Evolutionary conservation across 2,797 vertebrate species (phyloP), one percentile per base, ranked within the genome.

Genomic region (Eleutherodactylus coqui): DNA sequence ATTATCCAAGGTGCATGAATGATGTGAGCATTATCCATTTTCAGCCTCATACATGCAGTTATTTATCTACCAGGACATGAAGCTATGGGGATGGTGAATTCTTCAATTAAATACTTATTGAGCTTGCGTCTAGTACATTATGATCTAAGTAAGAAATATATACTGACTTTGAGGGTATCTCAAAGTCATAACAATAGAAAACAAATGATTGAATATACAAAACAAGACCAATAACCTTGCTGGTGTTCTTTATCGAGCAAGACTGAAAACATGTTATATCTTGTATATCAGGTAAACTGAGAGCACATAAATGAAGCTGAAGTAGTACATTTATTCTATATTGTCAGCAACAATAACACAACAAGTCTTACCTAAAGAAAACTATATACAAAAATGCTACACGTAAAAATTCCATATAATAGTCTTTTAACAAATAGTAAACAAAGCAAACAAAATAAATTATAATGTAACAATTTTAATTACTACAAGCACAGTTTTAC

Each of bases 51-150:
- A 78, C 67, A 53, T 62, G 21, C 17, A 32, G 21, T 27, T 64
- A 43, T 75, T 75, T 75, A 78, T 78, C 29, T 73, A 55, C 14
- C 21, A 58, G 49, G 32, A 51, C 43, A 38, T 55, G 51, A 36
- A 49, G 32, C 67, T 55, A 58, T 9, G 17, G 81, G 69, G 34
- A 73, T 72, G 49, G 47, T 45, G 70, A 47, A 58, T 78, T 53
- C n/a, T 79, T 47, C 62, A 55, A 41, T 79, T 85, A 85, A 53
- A 55, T 79, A 85, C 67, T 41, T 85, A 85, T 72, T 85, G 84
- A 70, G 21, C 51, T 72, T 43, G n/a, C n/a, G 45, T 69, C 60
- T 67, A 38, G 34, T 69, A 53, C 69, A 77, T 41, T 85, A 78
- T 69, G 32, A 49, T 21, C 32, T 79, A 85, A 79, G 62, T 79